Base-by-base conservation (phyloP, 2,888 invertebrate species). In the Macropis europaea region DNA sequence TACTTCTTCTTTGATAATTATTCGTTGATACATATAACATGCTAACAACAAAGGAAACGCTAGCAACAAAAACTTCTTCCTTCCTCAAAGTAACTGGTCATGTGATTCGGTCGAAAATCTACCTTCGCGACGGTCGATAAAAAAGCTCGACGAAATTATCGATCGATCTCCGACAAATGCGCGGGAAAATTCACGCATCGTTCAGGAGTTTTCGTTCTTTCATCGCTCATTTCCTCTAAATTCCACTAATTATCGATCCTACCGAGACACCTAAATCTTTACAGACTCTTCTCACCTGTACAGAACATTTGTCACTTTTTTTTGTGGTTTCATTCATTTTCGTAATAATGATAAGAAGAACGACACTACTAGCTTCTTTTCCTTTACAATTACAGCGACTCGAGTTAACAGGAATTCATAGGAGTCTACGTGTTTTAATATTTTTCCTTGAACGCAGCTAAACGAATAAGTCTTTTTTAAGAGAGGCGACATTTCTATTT, bases 241-340 rank as follows among this genome's bases (percentile, higher is more conserved):
- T 38, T 59, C 28, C 52, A 60, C 2, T 47, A 30, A 53, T 11
- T 15, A 32, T 34, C 42, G 60, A 43, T 42, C 45, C 26, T 19
- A 40, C 15, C 48, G 26, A 38, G 22, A 61, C 19, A 40, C 45
- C 15, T n/a, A 40, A 9, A 72, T 63, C 62, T 73, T 69, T 63
- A 70, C 75, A 57, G 67, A 76, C 59, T 59, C 40, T 76, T 53
- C 47, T 70, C 50, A 63, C 48, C 75, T 79, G 77, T 79, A 79
- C 77, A 77, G 72, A 79, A 79, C 76, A 70, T 61, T 54, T 53
- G 9, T 54, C 24, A 60, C 32, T 6, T n/a, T n/a, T 28, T 32
- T 22, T 36, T 11, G 4, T 7, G 13, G n/a, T 28, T 22, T 15
- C 6, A 15, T 3, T 61, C 17, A 19, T 40, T 45, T n/a, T 53